A percentile compares a stretch with the other conserved stretches of the same genome.
Conservation (phyloP, 2,797 vertebrate species). For the Lagorchestes hirsutus region DNA sequence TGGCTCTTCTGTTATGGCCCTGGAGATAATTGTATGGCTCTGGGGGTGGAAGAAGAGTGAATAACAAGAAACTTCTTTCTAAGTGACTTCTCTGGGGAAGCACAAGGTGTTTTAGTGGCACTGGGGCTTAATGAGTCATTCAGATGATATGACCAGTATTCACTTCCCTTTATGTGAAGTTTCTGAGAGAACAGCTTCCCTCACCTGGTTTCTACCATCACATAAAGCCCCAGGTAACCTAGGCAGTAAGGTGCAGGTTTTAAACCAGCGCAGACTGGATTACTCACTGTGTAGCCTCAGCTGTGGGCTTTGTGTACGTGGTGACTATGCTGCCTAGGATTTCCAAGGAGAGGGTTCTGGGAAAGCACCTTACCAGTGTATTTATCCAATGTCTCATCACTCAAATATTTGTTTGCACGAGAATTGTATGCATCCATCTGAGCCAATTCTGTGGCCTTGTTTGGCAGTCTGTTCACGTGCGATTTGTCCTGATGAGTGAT, state of each 20-base stretch:
- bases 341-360: slow-evolving; percentile 43
- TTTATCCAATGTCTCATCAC: slow-evolving; percentile 71
- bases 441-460: slow-evolving; percentile 61
- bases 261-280: not conserved
- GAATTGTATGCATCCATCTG: slow-evolving; percentile 57
- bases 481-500: slow-evolving; percentile 63
- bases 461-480: slow-evolving; percentile 66
- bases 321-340: not conserved
- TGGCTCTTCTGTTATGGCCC: slow-evolving; percentile 5
- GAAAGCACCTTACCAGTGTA: slow-evolving; percentile 60
- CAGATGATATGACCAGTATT: not conserved
- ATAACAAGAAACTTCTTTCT: slow-evolving; percentile 13
- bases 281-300: not conserved
- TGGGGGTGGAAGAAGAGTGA: slow-evolving; percentile 24
- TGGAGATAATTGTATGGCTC: slow-evolving; percentile 68
- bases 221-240: slow-evolving; percentile 50
- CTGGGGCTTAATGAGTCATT: slow-evolving; percentile 41
- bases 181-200: slow-evolving; percentile 28
- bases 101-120: not conserved
- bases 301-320: slow-evolving; percentile 12
- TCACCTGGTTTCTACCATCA: slow-evolving; percentile 38
- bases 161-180: slow-evolving; percentile 36
- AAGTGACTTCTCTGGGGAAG: not conserved
- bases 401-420: slow-evolving; percentile 58
- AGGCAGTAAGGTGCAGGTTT: slow-evolving; percentile 34